Conservation (phyloP, 2,888 invertebrate genomes). For the Tipula lateralis region DNA sequence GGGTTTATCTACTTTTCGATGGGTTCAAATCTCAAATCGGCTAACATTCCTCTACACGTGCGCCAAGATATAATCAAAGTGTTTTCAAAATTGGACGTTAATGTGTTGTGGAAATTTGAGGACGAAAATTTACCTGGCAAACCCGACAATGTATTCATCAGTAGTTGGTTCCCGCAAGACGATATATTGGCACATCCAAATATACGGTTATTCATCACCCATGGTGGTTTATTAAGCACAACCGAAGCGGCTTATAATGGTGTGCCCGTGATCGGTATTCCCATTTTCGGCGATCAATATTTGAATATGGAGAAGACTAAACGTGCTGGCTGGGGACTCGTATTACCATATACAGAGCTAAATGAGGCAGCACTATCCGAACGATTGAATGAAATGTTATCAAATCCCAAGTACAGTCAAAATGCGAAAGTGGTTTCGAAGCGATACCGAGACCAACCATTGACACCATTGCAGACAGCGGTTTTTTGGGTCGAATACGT, state of each 20-base stretch:
- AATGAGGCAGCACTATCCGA: constrained; percentile 42
- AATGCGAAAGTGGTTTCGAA: constrained; percentile 45
- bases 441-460: constrained; percentile 50
- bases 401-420: neutral
- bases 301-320: constrained; percentile 50
- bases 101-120: constrained; percentile 34
- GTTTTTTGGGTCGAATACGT: constrained; percentile 53
- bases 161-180: constrained; percentile 51
- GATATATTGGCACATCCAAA: constrained; percentile 51
- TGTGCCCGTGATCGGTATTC: constrained; percentile 52
- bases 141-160: constrained; percentile 44
- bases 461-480: constrained; percentile 49
- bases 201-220: constrained; percentile 50
- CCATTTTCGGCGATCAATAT: constrained; percentile 52
- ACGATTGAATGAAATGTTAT: constrained; percentile 36
- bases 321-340: constrained; percentile 46
- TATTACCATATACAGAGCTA: constrained; percentile 43
- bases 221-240: constrained; percentile 51
- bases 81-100: constrained; percentile 33
- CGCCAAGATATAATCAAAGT: constrained; percentile 30
- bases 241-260: constrained; percentile 51
- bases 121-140: constrained; percentile 40
- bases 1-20: constrained; percentile 52
- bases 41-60: constrained; percentile 37
- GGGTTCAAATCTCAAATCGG: constrained; percentile 47